Base-by-base conservation (phyloP, 2,888 invertebrate species). In the Ethmia dodecea region DNA sequence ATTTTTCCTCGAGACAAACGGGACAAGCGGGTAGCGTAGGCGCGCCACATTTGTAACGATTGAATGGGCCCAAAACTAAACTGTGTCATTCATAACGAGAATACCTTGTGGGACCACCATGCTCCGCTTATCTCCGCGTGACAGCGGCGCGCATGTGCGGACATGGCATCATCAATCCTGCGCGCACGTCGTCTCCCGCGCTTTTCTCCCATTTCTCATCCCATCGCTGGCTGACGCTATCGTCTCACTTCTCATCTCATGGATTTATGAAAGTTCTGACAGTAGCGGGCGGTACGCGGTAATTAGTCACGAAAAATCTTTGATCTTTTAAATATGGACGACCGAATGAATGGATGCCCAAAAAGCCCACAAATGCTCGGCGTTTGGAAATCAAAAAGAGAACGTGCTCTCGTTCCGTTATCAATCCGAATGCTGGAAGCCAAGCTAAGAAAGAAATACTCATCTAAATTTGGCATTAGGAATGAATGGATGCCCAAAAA, bases 381-480 rank as follows among this genome's bases (percentile, higher is more conserved):
- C 12, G 12, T n/a, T 22, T 25, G 15, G 20, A 25, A 26, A 13
- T 18, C 9, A 13, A 16, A 31, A 20, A 20, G 20, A 12, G 11
- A 32, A 26, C 28, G 29, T 26, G 12, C 24, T 34, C 20, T 13
- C 28, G 13, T 31, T 31, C 16, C 27, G 11, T 30, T 38, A 34
- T 34, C 33, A 34, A 11, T 22, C 26, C 11, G 26, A 11, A 14
- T n/a, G n/a, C 29, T 29, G 22, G 25, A 35, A 24, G 11, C 31
- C 27, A 52, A 36, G 42, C 51, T 51, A 52, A 60, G 56, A 67
- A 67, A 65, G 65, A 67, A 60, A 50, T 59, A 55, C 43, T 54
- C 61, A 61, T 72, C 75, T 78, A 78, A 81, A 77, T 81, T 78
- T 80, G 83, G 77, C 71, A 63, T 73, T 74, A 75, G 64, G 51